Evolutionary conservation across 2,888 invertebrate genomes (phyloP).

Genomic region (Ochlodes sylvanus): DNA sequence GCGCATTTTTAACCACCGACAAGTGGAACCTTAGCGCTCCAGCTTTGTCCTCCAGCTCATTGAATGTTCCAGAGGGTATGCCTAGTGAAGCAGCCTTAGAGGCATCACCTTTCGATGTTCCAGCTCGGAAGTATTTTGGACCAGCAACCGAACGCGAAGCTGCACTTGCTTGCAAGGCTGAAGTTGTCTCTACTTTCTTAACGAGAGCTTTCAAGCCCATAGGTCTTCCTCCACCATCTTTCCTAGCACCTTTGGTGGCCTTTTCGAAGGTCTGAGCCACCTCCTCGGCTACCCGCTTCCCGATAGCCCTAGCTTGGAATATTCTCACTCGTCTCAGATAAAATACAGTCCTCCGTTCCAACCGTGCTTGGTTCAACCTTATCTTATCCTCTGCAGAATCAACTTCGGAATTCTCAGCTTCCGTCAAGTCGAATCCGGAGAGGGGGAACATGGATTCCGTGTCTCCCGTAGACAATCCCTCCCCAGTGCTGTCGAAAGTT

Average conservation of each 20-base stretch:
- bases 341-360: slow-evolving; percentile 89
- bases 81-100: slow-evolving; percentile 88
- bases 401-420: slow-evolving; percentile 79
- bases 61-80: slow-evolving; percentile 87
- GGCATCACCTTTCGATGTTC: slow-evolving; percentile 89
- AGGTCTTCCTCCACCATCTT: slow-evolving; percentile 77
- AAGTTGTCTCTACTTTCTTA: slow-evolving; percentile 75
- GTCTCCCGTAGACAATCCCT: slow-evolving; percentile 72
- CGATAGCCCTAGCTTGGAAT: slow-evolving; percentile 90
- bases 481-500: slow-evolving; percentile 86
- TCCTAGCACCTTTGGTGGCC: slow-evolving; percentile 89
- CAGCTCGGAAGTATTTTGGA: slow-evolving; percentile 78
- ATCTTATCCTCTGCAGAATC: slow-evolving; percentile 82
- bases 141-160: slow-evolving; percentile 67
- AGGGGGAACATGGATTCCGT: slow-evolving; percentile 80
- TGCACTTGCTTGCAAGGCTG: slow-evolving; percentile 74
- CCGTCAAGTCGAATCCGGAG: slow-evolving; percentile 75
- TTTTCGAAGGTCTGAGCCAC: slow-evolving; percentile 87
- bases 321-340: slow-evolving; percentile 90
- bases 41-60: slow-evolving; percentile 89
- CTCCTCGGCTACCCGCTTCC: slow-evolving; percentile 92
- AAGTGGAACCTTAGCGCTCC: slow-evolving; percentile 90
- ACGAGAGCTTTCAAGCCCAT: slow-evolving; percentile 75
- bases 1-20: slow-evolving; percentile 88
- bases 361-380: slow-evolving; percentile 83